These are phyloP conservation scores for Caenorhabditis briggsae DNA, from an alignment of 1,140 invertebrate species.

Conservation along the genomic window DNA sequence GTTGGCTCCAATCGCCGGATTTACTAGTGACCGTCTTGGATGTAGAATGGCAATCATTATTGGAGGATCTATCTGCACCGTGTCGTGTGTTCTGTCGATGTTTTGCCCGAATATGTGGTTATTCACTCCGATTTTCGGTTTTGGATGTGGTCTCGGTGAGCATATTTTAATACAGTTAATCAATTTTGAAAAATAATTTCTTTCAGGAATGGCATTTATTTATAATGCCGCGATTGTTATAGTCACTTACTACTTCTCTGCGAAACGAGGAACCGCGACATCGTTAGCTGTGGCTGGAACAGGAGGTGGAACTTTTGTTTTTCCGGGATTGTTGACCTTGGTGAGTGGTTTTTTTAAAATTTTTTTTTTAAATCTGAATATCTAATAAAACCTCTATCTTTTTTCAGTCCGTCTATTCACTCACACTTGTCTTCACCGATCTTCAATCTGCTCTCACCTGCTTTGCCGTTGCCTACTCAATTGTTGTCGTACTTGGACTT, in stretches of 20 bases:
- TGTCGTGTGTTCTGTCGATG: not conserved
- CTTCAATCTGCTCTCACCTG: not conserved
- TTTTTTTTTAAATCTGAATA: too few species aligned
- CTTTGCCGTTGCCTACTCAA: not conserved
- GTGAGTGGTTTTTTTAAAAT: not conserved
- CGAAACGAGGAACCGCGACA: constrained; percentile 27
- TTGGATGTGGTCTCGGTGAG: constrained; percentile 28
- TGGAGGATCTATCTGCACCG: not conserved
- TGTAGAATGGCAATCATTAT: constrained; percentile 6
- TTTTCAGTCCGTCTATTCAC: not conserved
- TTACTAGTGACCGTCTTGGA: constrained; percentile 20
- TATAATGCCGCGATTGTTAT: constrained; percentile 61
- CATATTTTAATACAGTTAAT: not conserved
- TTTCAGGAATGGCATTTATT: constrained; percentile 40
- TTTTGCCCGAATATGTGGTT: not conserved
- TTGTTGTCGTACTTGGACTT: not conserved
- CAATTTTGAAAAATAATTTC: not conserved
- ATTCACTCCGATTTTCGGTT: not conserved
- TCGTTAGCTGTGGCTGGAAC: constrained; percentile 56
- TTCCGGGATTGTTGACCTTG: not conserved
- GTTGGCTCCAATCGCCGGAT: constrained; percentile 22
- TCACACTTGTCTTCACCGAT: not conserved
- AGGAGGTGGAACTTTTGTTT: constrained; percentile 45
- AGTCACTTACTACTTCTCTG: constrained; percentile 41
- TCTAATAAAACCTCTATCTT: not conserved